Percentiles rank a stretch among this genome's conserved stretches.
Evolutionary conservation across 2,888 invertebrate species (phyloP).

Genomic region (Nezara viridula): DNA sequence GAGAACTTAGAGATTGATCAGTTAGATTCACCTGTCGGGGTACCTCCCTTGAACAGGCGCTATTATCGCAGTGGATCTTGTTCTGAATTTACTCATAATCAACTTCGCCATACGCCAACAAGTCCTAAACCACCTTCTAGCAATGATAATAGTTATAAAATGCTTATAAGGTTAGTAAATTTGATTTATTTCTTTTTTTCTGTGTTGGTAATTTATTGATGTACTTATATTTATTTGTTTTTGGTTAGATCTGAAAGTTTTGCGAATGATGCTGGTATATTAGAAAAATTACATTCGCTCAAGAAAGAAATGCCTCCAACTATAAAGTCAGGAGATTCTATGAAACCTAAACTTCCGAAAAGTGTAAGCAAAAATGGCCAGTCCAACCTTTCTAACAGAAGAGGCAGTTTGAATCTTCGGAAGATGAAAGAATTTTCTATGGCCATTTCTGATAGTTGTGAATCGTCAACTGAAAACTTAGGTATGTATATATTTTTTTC

Average conservation of each 20-base stretch:
- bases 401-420: conserved; percentile 65
- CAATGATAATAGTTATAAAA: conserved; percentile 66
- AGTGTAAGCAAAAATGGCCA: conserved; percentile 56
- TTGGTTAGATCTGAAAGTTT: conserved; percentile 77
- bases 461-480: conserved; percentile 66
- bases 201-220: background rate
- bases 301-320: conserved; percentile 63
- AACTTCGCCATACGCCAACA: conserved; percentile 64
- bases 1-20: conserved; percentile 63
- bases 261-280: conserved; percentile 83
- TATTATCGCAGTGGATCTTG: conserved; percentile 66
- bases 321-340: conserved; percentile 30
- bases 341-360: conserved; percentile 46
- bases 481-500: conserved; percentile 58
- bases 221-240: background rate
- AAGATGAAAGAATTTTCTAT: conserved; percentile 62
- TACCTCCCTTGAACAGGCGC: conserved; percentile 57
- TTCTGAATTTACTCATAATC: conserved; percentile 64
- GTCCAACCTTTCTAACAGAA: conserved; percentile 65
- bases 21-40: conserved; percentile 57
- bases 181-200: background rate
- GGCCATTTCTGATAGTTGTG: conserved; percentile 65
- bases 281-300: conserved; percentile 74
- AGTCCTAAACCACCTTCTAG: conserved; percentile 66
- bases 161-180: conserved; percentile 66